Evolutionary conservation across 2,888 invertebrate species (phyloP).

Genomic region (Coenonympha arcania): DNA sequence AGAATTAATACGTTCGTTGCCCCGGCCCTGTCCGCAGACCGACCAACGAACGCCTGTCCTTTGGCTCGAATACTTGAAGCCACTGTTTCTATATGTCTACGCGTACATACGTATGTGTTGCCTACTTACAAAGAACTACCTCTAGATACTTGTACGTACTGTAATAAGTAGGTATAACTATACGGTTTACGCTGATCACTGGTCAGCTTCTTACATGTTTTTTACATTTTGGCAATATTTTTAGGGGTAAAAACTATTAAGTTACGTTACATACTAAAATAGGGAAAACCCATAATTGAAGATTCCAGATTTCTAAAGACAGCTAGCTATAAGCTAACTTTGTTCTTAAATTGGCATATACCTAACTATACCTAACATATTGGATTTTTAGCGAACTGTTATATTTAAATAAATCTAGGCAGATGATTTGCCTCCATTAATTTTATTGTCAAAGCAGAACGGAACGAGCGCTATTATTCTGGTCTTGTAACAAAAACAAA

Average conservation of each 20-base stretch:
- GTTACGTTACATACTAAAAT: too few species aligned
- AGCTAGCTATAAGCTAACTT: too few species aligned
- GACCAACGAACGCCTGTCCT: constrained; percentile 24
- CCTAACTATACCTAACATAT: background rate
- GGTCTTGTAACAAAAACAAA: constrained; percentile 43
- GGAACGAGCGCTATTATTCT: constrained; percentile 5
- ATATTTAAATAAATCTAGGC: background rate
- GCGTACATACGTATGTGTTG: background rate
- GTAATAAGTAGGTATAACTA: background rate
- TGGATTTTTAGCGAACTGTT: too few species aligned
- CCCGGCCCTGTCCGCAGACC: too few species aligned
- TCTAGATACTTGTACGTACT: background rate
- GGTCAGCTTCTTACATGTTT: too few species aligned
- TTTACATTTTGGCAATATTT: too few species aligned
- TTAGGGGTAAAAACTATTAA: too few species aligned
- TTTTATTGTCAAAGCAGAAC: background rate
- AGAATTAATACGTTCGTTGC: constrained; percentile 54
- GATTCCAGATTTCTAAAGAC: too few species aligned
- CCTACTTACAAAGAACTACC: background rate
- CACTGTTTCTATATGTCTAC: constrained; percentile 22
- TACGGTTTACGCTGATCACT: too few species aligned
- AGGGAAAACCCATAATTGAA: too few species aligned
- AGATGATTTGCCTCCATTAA: background rate
- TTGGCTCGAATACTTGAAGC: constrained; percentile 17
- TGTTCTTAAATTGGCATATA: background rate